These are phyloP conservation scores for Platysternon megacephalum DNA, from an alignment of 2,113 vertebrate species.

Conservation along the genomic window DNA sequence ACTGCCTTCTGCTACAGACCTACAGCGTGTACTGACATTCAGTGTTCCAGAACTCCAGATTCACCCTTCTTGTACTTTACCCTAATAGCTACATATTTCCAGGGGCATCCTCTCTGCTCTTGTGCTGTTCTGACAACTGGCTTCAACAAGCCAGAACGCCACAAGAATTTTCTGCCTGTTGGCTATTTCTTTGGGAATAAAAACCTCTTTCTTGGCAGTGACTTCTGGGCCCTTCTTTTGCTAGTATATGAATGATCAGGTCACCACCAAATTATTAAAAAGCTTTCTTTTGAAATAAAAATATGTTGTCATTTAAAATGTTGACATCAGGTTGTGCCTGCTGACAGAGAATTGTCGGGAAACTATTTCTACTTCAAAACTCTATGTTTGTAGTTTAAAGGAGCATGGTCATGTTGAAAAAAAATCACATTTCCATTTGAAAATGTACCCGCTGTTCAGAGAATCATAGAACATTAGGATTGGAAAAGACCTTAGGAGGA, in stretches of 20 bases:
- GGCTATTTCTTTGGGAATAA: background rate
- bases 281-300: background rate
- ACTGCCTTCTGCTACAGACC: slow-evolving; percentile 3
- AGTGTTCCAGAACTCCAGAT: background rate
- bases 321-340: background rate
- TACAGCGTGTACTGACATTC: background rate
- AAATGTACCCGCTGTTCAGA: background rate
- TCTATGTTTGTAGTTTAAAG: background rate
- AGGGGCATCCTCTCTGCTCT: background rate
- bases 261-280: background rate
- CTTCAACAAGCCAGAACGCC: no score
- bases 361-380: background rate
- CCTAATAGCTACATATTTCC: background rate
- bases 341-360: background rate
- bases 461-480: no score
- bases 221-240: background rate
- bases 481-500: no score
- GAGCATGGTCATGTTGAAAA: background rate
- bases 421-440: background rate
- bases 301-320: background rate
- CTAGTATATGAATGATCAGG: background rate
- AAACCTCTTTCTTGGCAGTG: background rate
- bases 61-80: background rate
- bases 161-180: no score
- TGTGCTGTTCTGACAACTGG: background rate